phyloP scores from a whole-genome alignment of 2,797 vertebrate species.

The Argya squamiceps region DNA sequence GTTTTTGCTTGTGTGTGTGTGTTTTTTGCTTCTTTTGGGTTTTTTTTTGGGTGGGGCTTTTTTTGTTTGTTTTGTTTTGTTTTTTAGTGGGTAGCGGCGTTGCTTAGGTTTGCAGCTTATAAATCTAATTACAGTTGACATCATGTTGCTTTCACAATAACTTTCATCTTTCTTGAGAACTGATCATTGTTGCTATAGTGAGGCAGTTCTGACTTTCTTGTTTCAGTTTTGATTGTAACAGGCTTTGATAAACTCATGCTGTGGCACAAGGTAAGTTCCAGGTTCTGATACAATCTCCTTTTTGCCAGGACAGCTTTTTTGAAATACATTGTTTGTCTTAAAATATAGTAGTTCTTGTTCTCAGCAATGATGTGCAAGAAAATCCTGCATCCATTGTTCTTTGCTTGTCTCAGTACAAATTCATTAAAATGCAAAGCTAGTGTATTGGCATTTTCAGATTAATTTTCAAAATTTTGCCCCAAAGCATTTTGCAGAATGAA shows the following conservation, averaged over 20 bases:
- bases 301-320: background rate
- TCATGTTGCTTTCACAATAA: background rate
- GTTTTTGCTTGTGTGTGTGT: background rate
- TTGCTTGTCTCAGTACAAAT: background rate
- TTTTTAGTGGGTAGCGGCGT: accelerated
- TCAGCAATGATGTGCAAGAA: background rate
- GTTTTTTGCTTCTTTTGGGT: background rate
- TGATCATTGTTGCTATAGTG: background rate
- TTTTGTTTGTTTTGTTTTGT: background rate
- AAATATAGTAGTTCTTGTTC: background rate
- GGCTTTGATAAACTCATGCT: background rate
- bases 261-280: background rate
- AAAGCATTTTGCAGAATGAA: background rate
- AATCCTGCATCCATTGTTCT: background rate
- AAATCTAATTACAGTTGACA: background rate
- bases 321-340: background rate
- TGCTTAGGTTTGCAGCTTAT: background rate
- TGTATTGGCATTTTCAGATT: background rate
- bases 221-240: background rate
- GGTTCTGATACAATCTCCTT: background rate
- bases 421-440: background rate
- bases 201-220: background rate
- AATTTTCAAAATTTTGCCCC: background rate
- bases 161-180: background rate
- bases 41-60: too few relatives aligned